Percentiles rank a stretch among this genome's conserved stretches.
These are phyloP conservation scores for Actinopyga echinites DNA, from an alignment of 53 echinoderm and acorn worm species.

Conservation along the genomic window DNA sequence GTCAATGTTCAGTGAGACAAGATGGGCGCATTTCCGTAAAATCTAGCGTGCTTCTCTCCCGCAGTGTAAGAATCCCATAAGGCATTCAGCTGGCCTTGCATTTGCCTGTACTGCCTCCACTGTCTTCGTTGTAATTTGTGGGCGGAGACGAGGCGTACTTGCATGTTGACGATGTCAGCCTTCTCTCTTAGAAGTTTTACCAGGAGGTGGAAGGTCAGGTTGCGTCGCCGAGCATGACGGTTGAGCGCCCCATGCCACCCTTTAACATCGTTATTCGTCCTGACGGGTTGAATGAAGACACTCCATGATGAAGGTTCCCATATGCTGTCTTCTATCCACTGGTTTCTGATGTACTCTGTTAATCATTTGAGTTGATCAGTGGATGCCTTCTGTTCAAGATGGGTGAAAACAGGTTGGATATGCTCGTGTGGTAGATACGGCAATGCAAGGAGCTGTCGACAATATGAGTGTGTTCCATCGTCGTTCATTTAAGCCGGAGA, in stretches of 20 bases:
- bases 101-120: background rate
- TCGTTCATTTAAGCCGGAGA: slow-evolving; percentile 19
- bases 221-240: background rate
- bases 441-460: slow-evolving; percentile 16
- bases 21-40: background rate
- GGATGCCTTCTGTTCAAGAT: background rate
- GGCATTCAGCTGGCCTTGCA: slow-evolving; percentile 2
- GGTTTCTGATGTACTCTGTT: slow-evolving; percentile 8
- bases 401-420: slow-evolving; percentile 28
- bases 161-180: slow-evolving; percentile 27
- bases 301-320: slow-evolving; percentile 19
- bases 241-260: slow-evolving; percentile 51
- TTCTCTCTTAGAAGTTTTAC: background rate
- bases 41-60: slow-evolving; percentile 2
- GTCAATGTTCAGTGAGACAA: background rate
- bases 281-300: slow-evolving; percentile 16
- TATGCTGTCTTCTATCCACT: slow-evolving; percentile 41
- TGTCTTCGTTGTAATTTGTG: slow-evolving; percentile 5
- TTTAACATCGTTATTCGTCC: slow-evolving; percentile 49
- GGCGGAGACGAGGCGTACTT: slow-evolving; percentile 29
- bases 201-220: slow-evolving; percentile 22
- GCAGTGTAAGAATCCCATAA: background rate
- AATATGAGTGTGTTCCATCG: slow-evolving; percentile 5
- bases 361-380: slow-evolving; percentile 10
- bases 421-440: slow-evolving; percentile 42